Base-by-base conservation (phyloP, 2,888 invertebrate genomes). In the Pterostichus niger region DNA sequence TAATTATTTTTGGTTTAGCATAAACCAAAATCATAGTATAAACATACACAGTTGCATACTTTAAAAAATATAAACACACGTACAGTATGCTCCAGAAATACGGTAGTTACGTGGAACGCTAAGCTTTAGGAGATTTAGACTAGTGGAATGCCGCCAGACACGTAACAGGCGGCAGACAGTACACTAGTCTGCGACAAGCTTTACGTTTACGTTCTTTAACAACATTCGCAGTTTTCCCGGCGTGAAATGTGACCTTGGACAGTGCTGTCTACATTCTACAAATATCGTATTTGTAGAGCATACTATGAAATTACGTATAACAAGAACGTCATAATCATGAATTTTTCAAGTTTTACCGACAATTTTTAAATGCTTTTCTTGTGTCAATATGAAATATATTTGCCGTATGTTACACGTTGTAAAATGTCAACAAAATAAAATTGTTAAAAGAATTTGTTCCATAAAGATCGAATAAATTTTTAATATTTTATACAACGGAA, bases 51-150 rank as follows among this genome's bases (percentile, higher is more conserved):
- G 49, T 49, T 49, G 6, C 49, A 49, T 49, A 11, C 49, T 49
- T 24, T 40, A 40, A 52, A 40, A 52, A 52, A 52, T 13, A 13
- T 13, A 13, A 56, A n/a, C 61, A n/a, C 17, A 24, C 44, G 68
- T 71, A 71, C 44, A 71, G 68, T 71, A 71, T 71, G 68, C 17
- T 71, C 68, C 68, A 71, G 44, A 71, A 71, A 44, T 71, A 71
- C 64, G 33, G 9, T 44, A 40, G 44, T 17, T 10, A 64, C 13
- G 35, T 33, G 9, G 33, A 64, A 64, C 35, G 64, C 59, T 59
- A 71, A 24, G 68, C 68, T 40, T 64, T 71, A 71, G 68, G 68
- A 71, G 40, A 71, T 35, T 11, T 33, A 44, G 68, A 71, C 68
- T 44, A 71, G 68, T 15, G 68, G 68, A 71, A 71, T 71, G 68